Percentiles rank a stretch among this genome's conserved stretches.
Conservation (phyloP, 2,797 vertebrate genomes). For the Fringilla coelebs region DNA sequence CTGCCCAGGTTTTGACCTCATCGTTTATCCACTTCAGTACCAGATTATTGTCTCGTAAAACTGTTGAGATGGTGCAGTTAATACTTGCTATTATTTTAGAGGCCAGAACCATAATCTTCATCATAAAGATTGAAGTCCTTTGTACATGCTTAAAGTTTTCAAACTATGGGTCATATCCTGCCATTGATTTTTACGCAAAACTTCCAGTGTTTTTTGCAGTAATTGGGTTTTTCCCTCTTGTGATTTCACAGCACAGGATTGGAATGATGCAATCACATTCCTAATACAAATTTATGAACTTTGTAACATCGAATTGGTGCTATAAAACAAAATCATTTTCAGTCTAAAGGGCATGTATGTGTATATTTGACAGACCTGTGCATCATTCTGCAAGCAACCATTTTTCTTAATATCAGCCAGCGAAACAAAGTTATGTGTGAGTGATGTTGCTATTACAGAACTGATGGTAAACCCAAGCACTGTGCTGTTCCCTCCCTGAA, state of each 20-base stretch:
- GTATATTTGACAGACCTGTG: constrained; percentile 74
- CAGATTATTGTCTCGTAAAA: constrained; percentile 66
- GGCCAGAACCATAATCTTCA: constrained; percentile 38
- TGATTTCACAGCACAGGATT: constrained; percentile 39
- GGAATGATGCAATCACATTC: constrained; percentile 68
- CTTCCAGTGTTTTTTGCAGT: constrained; percentile 49
- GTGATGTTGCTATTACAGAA: constrained; percentile 76
- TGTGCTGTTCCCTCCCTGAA: constrained; percentile 67
- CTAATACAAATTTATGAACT: constrained; percentile 79
- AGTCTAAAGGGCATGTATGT: constrained; percentile 72
- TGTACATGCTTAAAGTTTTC: constrained; percentile 67
- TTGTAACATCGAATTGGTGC: constrained; percentile 69
- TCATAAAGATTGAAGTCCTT: constrained; percentile 67
- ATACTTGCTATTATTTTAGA: constrained; percentile 63
- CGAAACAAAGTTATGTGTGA: constrained; percentile 76
- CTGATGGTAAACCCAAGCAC: constrained; percentile 62
- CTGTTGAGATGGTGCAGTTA: constrained; percentile 51
- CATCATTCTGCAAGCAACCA: constrained; percentile 66
- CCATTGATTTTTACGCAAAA: constrained; percentile 72
- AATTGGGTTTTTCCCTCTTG: constrained; percentile 65
- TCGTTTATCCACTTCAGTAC: constrained; percentile 60
- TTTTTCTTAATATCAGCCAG: constrained; percentile 80
- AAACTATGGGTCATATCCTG: constrained; percentile 64
- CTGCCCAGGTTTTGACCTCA: constrained; percentile 3
- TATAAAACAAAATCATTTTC: constrained; percentile 76